phyloP scores from a whole-genome alignment of 2,888 invertebrate genomes.

The Lapara coniferarum region DNA sequence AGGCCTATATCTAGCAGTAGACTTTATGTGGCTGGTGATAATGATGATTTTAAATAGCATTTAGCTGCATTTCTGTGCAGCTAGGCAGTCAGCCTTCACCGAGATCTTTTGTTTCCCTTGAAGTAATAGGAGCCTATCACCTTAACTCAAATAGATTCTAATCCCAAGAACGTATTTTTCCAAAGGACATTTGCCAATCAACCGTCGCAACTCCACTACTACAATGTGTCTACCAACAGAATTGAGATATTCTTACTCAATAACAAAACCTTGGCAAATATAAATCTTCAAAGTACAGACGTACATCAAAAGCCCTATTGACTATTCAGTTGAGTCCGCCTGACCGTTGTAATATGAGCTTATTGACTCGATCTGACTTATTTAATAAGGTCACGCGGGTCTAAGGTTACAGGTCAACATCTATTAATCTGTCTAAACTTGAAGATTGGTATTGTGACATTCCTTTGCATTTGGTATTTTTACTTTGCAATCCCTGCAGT shows the following conservation, averaged over 20 bases:
- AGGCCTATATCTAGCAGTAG: no score
- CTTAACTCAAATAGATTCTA: no score
- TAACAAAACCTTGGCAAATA: slow-evolving; percentile 6
- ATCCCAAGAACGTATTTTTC: no score
- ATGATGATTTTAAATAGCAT: no score
- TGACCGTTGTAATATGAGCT: slow-evolving; percentile 12
- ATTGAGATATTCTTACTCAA: neutral
- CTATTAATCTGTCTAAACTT: slow-evolving; percentile 18
- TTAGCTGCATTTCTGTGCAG: no score
- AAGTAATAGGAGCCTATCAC: no score
- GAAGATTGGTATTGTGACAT: neutral
- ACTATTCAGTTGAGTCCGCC: neutral
- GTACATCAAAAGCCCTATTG: neutral
- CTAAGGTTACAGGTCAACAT: neutral
- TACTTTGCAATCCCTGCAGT: no score
- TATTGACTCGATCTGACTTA: slow-evolving; percentile 12
- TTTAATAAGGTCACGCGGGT: slow-evolving; percentile 21
- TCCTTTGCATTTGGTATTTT: neutral
- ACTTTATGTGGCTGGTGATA: no score
- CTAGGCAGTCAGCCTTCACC: no score
- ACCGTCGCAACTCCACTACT: no score
- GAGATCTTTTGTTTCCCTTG: no score
- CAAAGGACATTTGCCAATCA: no score
- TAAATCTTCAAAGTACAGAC: slow-evolving; percentile 19
- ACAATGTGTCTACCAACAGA: neutral